A percentile compares a stretch with the other conserved stretches of the same genome.
These are phyloP conservation scores for Parnassius apollo DNA, from an alignment of 2,888 invertebrate species.

Conservation along the genomic window DNA sequence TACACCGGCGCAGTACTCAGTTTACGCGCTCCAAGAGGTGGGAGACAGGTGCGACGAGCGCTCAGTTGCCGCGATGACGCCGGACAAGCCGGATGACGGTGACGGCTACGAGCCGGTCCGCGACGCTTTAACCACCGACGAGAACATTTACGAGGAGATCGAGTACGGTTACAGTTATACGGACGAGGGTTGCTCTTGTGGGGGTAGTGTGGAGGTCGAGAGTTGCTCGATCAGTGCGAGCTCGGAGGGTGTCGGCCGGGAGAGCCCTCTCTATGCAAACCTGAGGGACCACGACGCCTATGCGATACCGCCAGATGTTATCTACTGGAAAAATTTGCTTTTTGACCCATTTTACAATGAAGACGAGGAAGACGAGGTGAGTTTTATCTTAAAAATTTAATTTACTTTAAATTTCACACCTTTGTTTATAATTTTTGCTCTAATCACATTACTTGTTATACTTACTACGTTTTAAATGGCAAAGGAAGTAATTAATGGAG, in stretches of 20 bases:
- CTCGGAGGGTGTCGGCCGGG: conserved; percentile 65
- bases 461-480: too few species aligned
- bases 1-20: conserved; percentile 56
- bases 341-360: conserved; percentile 75
- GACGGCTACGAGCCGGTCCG: conserved; percentile 74
- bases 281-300: conserved; percentile 73
- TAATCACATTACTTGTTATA: too few species aligned
- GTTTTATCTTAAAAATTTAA: conserved; percentile 33
- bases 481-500: too few species aligned
- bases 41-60: conserved; percentile 65
- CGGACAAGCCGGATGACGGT: conserved; percentile 72
- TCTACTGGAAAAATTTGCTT: conserved; percentile 77
- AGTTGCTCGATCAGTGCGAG: conserved; percentile 72
- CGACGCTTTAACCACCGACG: conserved; percentile 68
- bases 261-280: conserved; percentile 74
- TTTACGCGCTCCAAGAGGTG: conserved; percentile 70
- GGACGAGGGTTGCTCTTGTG: conserved; percentile 72
- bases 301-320: conserved; percentile 73
- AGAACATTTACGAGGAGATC: conserved; percentile 76
- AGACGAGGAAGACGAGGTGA: conserved; percentile 79
- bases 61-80: conserved; percentile 71
- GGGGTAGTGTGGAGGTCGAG: conserved; percentile 73
- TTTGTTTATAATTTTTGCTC: background rate
- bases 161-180: conserved; percentile 67
- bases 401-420: background rate